These are phyloP conservation scores for Ormia ochracea DNA, from an alignment of 2,888 invertebrate species.

Conservation along the genomic window DNA sequence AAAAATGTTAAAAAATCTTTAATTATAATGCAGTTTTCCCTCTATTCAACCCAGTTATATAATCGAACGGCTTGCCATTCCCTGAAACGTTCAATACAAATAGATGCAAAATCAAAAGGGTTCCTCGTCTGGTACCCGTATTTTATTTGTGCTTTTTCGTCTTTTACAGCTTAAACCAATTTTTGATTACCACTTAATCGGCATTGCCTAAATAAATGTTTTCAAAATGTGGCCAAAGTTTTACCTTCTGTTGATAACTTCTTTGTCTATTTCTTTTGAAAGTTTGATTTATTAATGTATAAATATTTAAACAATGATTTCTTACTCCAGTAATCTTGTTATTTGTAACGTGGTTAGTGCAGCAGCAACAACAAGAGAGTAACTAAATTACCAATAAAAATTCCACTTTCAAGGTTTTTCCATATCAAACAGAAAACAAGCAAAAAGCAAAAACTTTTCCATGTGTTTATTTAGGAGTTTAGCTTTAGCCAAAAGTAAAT, in stretches of 20 bases:
- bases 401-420: constrained; percentile 29
- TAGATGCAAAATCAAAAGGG: background rate
- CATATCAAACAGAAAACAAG: background rate
- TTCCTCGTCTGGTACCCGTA: background rate
- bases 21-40: too few species aligned
- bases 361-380: background rate
- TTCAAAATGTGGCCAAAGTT: constrained; percentile 13
- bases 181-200: constrained; percentile 46
- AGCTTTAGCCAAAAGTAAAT: background rate
- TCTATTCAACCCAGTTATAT: too few species aligned
- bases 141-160: background rate
- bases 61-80: too few species aligned
- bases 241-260: background rate
- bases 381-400: constrained; percentile 19
- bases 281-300: constrained; percentile 60
- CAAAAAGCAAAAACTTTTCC: background rate
- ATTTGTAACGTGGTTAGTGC: constrained; percentile 49
- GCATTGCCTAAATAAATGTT: constrained; percentile 20
- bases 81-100: too few species aligned
- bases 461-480: constrained; percentile 37
- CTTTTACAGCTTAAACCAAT: constrained; percentile 37
- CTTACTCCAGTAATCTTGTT: constrained; percentile 55
- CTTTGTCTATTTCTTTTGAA: constrained; percentile 40
- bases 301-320: constrained; percentile 59
- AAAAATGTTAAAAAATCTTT: too few species aligned